phyloP scores from a whole-genome alignment of 2,113 vertebrate genomes.

The Craseonycteris thonglongyai region DNA sequence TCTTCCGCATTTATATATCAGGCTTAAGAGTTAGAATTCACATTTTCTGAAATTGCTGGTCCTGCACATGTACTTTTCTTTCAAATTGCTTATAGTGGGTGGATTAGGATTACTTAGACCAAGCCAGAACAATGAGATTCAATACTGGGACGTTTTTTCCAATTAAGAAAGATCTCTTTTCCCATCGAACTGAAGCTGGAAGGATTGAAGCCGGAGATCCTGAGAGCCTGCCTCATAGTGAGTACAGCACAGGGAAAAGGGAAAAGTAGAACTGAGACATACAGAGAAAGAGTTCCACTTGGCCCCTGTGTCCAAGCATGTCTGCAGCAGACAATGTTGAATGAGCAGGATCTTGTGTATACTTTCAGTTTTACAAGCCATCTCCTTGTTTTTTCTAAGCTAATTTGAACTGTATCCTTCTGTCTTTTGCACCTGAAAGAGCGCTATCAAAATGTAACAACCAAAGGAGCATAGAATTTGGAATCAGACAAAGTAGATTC shows the following conservation, averaged over 20 bases:
- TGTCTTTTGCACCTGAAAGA: not conserved
- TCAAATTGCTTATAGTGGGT: not conserved
- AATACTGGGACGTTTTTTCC: not conserved
- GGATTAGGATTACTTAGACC: not conserved
- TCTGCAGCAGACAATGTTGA: not conserved
- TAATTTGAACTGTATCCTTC: not conserved
- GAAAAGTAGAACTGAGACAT: not conserved
- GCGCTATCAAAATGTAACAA: not conserved
- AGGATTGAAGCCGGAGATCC: not conserved
- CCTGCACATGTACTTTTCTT: not conserved
- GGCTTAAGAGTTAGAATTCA: not conserved
- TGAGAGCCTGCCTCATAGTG: not conserved
- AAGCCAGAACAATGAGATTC: not conserved
- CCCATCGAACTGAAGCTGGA: not conserved
- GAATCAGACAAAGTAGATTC: not conserved
- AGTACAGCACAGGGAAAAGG: fast-evolving
- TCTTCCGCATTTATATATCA: not conserved
- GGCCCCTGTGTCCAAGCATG: not conserved
- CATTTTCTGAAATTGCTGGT: not conserved
- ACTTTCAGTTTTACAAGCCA: not conserved
- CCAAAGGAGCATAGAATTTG: not conserved
- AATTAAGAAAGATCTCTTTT: not conserved
- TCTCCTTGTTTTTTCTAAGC: not conserved
- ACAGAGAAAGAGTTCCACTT: not conserved
- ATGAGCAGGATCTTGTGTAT: not conserved